Percentiles rank a stretch among this genome's conserved stretches.
Evolutionary conservation across 2,113 vertebrate species (phyloP).

Genomic region (Haplotaxodon microlepis): DNA sequence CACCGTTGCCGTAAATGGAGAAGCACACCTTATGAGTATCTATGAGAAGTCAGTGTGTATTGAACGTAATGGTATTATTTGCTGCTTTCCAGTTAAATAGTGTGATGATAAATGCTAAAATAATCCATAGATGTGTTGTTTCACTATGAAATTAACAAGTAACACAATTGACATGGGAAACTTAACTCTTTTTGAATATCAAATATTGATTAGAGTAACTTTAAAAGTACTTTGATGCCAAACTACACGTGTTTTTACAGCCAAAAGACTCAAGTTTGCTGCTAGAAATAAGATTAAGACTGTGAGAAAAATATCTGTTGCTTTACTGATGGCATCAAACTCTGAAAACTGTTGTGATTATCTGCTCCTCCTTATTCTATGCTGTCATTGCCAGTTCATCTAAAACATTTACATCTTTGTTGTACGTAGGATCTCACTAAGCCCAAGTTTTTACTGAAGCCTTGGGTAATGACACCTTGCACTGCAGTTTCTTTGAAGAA

Average conservation of each 20-base stretch:
- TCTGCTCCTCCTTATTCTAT: neutral
- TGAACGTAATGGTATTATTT: neutral
- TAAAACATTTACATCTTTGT: neutral
- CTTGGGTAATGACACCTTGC: neutral
- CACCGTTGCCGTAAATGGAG: neutral
- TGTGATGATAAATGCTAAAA: neutral
- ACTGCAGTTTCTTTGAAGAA: neutral
- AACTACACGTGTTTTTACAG: neutral
- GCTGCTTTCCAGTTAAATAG: neutral
- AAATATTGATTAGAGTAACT: neutral
- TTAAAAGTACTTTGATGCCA: neutral
- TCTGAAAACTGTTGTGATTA: neutral
- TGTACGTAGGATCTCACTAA: neutral
- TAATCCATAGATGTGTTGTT: neutral
- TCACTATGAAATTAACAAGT: neutral
- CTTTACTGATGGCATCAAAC: neutral
- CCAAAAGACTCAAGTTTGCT: neutral
- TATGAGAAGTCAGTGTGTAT: neutral
- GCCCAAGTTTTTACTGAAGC: neutral
- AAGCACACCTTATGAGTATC: neutral
- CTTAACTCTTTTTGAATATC: neutral
- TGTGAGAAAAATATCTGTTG: neutral
- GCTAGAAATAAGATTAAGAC: neutral
- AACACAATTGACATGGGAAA: neutral
- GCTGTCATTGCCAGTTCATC: neutral